phyloP scores from a whole-genome alignment of 1,140 invertebrate species.

The Drosophila cardini region DNA sequence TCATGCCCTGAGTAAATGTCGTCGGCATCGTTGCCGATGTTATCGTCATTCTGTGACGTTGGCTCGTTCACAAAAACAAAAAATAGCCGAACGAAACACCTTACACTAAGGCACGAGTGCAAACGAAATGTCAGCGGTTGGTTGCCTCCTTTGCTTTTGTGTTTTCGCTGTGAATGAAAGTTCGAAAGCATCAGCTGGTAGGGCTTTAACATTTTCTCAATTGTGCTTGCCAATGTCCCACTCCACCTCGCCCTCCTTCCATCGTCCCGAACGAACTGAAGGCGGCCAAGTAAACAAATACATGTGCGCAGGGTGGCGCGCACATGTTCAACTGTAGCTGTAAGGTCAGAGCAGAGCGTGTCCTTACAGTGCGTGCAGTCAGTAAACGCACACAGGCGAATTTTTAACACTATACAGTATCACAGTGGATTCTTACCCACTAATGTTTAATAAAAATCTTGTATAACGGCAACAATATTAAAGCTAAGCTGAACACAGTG shows the following conservation, averaged over 20 bases:
- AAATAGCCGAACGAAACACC: constrained; percentile 31
- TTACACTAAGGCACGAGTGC: constrained; percentile 37
- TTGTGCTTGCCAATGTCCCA: constrained; percentile 54
- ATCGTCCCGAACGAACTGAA: constrained; percentile 9
- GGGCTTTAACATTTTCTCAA: constrained; percentile 73
- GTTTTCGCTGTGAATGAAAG: constrained; percentile 78
- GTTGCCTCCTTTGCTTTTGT: constrained; percentile 42
- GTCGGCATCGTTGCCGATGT: constrained; percentile 28
- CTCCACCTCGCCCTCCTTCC: neutral
- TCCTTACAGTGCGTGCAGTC: constrained; percentile 60
- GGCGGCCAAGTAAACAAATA: constrained; percentile 79
- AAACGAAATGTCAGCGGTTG: constrained; percentile 51
- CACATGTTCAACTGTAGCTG: constrained; percentile 71
- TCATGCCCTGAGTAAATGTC: constrained; percentile 21
- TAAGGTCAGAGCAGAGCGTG: constrained; percentile 66
- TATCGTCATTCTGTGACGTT: constrained; percentile 52
- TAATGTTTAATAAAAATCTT: constrained; percentile 30
- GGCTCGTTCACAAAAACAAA: constrained; percentile 41
- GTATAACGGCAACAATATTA: constrained; percentile 36
- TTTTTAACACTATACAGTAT: neutral
- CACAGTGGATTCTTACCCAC: too few relatives aligned
- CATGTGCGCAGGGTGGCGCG: constrained; percentile 72
- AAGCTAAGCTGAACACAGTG: constrained; percentile 40
- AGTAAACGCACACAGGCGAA: constrained; percentile 13
- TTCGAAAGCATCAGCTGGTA: constrained; percentile 70